Base-by-base conservation (phyloP, 2,113 vertebrate genomes). In the Menidia beryllina region DNA sequence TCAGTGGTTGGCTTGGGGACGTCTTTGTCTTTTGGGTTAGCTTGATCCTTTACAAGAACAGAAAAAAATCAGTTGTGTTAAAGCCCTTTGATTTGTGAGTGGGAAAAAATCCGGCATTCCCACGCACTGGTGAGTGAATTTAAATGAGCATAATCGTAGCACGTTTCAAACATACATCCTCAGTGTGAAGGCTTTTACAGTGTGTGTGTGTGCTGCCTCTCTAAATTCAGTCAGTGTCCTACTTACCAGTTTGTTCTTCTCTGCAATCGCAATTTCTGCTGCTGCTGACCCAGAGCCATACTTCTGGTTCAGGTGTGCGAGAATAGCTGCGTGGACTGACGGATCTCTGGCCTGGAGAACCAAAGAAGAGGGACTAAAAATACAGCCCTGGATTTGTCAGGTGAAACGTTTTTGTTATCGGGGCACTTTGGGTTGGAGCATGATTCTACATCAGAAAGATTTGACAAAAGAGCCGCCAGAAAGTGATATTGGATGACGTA, bases 281-380 rank as follows among this genome's bases (percentile, higher is more conserved):
- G 54, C 6, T 86, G 1, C 85, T 0, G 95, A 98, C 59, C 96
- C 96, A 25, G 96, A 96, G 54, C 97, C 98, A 0, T 99, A 99
- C 80, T 99, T 99, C 91, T 98, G 96, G 90, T 99, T 98, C 66
- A 99, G 92, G 75, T 98, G 97, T 59, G 97, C 97, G 43, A 98
- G 94, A 79, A 99, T 99, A 85, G 97, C 98, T 89, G 97, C 97
- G 34, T 99, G 98, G 71, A 99, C 97, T 41, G 98, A 98, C 15
- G 98, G 98, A 89, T 99, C 98, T 93, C 98, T 94, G 67, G 98
- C 97, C 98, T 99, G 79, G n/a, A 55, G 68, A 63, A 45, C 50
- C n/a, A 63, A 25, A 38, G 10, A 50, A 38, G 50, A 39, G 10
- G 30, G 30, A 34, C 30, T 3, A 52, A 24, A 1, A 17, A 5